Conservation (phyloP, 2,888 invertebrate species). For the Pristionchus japonicus region DNA sequence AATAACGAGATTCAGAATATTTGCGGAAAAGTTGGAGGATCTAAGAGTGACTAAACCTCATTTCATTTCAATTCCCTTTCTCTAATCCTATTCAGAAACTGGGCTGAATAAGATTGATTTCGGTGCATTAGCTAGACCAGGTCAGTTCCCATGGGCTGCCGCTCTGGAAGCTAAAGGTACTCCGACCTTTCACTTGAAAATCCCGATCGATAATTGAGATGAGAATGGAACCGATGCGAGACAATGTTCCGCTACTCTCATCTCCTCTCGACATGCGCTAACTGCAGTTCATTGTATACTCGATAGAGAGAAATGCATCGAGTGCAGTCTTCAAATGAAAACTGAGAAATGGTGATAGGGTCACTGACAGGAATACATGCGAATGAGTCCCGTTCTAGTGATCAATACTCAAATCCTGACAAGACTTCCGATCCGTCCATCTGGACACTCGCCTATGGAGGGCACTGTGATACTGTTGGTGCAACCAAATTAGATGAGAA, state of each 20-base stretch:
- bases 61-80: neutral
- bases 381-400: neutral
- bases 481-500: neutral
- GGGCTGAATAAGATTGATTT: neutral
- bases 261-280: constrained; percentile 2
- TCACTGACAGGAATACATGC: neutral
- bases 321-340: neutral
- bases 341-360: neutral
- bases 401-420: neutral
- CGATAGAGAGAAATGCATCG: neutral
- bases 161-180: neutral
- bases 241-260: neutral
- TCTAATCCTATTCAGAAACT: neutral
- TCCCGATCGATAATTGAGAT: neutral
- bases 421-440: neutral
- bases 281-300: neutral
- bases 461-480: neutral
- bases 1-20: neutral
- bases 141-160: constrained; percentile 23
- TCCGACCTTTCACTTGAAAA: too few species aligned
- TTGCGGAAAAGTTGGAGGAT: neutral
- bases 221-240: too few species aligned
- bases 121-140: neutral
- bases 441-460: constrained; percentile 5
- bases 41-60: neutral